These are phyloP conservation scores for Sylvicola fuscatus DNA, from an alignment of 2,888 invertebrate genomes.

Conservation along the genomic window DNA sequence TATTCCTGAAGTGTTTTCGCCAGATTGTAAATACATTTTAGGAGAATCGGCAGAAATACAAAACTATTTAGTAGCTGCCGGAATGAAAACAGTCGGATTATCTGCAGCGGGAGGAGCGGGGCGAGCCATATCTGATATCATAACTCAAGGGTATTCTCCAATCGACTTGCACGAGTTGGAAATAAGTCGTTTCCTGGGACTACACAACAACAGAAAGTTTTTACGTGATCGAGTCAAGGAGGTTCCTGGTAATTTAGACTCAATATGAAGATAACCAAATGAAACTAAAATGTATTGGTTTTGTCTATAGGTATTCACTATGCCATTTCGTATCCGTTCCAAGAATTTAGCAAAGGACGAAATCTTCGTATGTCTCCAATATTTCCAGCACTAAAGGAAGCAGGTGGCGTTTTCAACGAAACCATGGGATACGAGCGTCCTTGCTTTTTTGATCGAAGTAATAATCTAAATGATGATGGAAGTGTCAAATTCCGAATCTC, in stretches of 20 bases:
- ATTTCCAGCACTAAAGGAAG: conserved; percentile 73
- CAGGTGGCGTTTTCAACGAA: conserved; percentile 89
- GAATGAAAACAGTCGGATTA: conserved; percentile 92
- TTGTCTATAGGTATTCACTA: conserved; percentile 59
- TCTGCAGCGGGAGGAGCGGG: conserved; percentile 93
- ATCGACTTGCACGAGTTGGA: conserved; percentile 79
- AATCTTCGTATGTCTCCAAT: conserved; percentile 88
- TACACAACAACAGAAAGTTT: conserved; percentile 90
- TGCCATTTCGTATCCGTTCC: conserved; percentile 60
- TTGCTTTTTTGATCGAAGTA: conserved; percentile 58
- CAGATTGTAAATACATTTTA: conserved; percentile 89
- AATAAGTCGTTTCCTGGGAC: conserved; percentile 70
- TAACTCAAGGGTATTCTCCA: conserved; percentile 58
- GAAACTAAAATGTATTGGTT: too few relatives aligned
- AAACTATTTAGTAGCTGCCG: conserved; percentile 83
- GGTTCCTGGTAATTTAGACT: conserved; percentile 51
- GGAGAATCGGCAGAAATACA: conserved; percentile 84
- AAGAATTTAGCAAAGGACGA: conserved; percentile 71
- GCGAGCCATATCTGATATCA: conserved; percentile 68
- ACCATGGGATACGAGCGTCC: conserved; percentile 97
- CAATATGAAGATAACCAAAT: too few relatives aligned
- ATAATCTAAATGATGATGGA: conserved; percentile 18
- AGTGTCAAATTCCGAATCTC: conserved; percentile 37
- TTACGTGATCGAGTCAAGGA: conserved; percentile 78
- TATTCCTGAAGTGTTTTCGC: conserved; percentile 87